Base-by-base conservation (phyloP, 2,888 invertebrate species). In the Thecocarcelia acutangulata region DNA sequence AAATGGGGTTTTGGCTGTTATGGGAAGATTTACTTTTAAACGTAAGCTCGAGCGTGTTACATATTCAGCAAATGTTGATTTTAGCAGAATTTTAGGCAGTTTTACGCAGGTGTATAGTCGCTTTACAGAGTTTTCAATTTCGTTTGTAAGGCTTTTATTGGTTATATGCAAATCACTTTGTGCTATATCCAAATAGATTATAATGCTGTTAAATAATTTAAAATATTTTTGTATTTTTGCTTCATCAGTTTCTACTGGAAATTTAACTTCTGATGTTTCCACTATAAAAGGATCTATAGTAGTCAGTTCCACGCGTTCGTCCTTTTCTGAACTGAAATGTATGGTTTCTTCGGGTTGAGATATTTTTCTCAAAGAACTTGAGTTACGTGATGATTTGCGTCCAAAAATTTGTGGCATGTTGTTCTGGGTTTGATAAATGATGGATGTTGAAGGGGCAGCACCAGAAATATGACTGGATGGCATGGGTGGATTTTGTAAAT, bases 291-390 rank as follows among this genome's bases (percentile, higher is more conserved):
- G 80, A 52, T 83, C 82, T 1, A 78, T 78, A 2, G 50, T 54
- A 0, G 78, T 78, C 6, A 74, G 40, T 46, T 83, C 52, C 50
- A 86, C 50, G 79, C 87, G 87, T 48, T 90, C 90, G 50, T 90
- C 91, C 1, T 89, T 88, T 50, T 91, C 91, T 0, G 91, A 91
- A 61, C 91, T 91, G 2, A 88, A 86, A 64, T 91, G 91, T 59
- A 91, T 85, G 0, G 91, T 91, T 84, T 91, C 90, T 63, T 88
- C 89, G 0, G 90, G 90, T 24, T 87, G 86, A 2, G 88, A 87
- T 15, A 88, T 84, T 80, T 87, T 89, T 12, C 89, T 87, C 11
- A 86, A 84, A 0, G 82, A 82, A 28, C 84, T 48, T 0, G 86
- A 86, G 70, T 86, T 87, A 2, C 87, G 86, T 13, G 87, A 88